Conservation (phyloP, 2,113 vertebrate genomes). For the Odocoileus hemionus region DNA sequence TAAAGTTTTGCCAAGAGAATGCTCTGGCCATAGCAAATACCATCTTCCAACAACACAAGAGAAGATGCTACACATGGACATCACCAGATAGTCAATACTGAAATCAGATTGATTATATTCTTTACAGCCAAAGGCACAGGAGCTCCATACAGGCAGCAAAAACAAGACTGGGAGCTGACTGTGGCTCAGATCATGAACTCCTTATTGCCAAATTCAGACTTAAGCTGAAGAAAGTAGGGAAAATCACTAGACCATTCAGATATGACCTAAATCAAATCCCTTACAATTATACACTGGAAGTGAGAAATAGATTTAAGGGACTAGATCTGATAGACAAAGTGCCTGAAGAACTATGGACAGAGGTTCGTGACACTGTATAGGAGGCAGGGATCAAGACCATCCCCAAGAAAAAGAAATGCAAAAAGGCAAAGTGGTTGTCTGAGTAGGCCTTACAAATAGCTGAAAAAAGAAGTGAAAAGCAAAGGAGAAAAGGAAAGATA, state of each 20-base stretch:
- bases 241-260: neutral
- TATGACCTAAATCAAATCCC: neutral
- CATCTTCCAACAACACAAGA: neutral
- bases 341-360: neutral
- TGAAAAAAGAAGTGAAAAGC: neutral
- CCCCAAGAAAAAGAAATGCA: neutral
- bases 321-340: neutral
- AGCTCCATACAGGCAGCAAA: neutral
- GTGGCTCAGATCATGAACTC: neutral
- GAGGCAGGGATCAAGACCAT: neutral
- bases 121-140: neutral
- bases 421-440: neutral
- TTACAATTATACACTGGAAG: neutral
- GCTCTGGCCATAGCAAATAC: neutral
- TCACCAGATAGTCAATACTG: neutral
- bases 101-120: neutral
- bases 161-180: neutral
- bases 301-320: neutral
- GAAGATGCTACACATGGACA: neutral
- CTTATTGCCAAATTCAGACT: neutral
- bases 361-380: neutral
- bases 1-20: neutral
- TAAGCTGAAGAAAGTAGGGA: neutral
- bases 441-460: neutral
- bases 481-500: neutral